Conservation (phyloP, 2,888 invertebrate species). For the Epinotia nisella region DNA sequence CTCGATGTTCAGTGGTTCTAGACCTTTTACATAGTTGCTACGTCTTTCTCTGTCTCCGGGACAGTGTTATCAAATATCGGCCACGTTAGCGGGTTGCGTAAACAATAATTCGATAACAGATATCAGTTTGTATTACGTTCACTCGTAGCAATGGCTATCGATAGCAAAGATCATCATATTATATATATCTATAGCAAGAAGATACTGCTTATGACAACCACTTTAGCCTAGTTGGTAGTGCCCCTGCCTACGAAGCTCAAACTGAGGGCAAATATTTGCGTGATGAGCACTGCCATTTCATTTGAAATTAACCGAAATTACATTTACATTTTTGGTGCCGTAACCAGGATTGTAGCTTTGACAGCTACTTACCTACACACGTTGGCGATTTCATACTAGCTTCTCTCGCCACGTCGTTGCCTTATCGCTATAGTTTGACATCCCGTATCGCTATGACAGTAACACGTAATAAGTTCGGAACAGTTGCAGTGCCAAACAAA, state of each 20-base stretch:
- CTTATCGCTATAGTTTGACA: constrained; percentile 1
- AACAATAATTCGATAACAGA: constrained; percentile 46
- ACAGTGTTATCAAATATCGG: constrained; percentile 25
- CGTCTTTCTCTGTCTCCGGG: constrained; percentile 2
- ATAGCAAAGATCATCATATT: background rate
- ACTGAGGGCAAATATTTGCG: too few relatives aligned
- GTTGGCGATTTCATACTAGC: background rate
- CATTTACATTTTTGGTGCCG: too few relatives aligned
- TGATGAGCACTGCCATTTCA: too few relatives aligned
- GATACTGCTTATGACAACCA: too few relatives aligned
- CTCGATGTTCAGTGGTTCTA: background rate
- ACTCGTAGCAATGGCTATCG: constrained; percentile 22
- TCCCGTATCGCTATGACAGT: constrained; percentile 38
- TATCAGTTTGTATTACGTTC: constrained; percentile 36
- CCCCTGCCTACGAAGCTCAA: too few relatives aligned
- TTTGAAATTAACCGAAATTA: too few relatives aligned
- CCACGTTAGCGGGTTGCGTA: constrained; percentile 47
- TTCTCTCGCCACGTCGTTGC: background rate
- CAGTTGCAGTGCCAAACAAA: constrained; percentile 52
- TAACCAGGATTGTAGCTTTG: too few relatives aligned
- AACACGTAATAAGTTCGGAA: constrained; percentile 48
- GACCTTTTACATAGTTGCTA: background rate
- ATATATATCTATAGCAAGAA: too few relatives aligned
- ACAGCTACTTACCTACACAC: too few relatives aligned
- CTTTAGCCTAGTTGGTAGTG: background rate